Conservation (phyloP, 2,113 vertebrate genomes). For the Alectura lathami region DNA sequence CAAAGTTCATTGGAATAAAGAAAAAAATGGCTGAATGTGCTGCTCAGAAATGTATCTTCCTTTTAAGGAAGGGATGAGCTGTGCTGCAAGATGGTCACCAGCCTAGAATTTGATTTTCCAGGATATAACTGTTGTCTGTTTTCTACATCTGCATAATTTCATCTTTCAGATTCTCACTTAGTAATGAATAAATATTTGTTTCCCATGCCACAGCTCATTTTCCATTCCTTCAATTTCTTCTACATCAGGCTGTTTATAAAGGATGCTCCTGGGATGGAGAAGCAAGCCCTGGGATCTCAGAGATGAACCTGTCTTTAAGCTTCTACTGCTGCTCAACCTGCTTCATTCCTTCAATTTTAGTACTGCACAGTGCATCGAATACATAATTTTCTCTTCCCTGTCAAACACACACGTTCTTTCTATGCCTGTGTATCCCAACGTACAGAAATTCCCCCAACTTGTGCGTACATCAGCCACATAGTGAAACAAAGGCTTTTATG, state of each 20-base stretch:
- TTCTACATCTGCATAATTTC: background rate
- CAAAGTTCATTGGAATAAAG: conserved; percentile 11
- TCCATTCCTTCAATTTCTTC: background rate
- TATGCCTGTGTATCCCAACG: background rate
- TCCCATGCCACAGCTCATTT: conserved; percentile 20
- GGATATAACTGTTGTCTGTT: background rate
- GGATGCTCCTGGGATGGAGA: conserved; percentile 38
- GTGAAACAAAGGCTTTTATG: conserved; percentile 52
- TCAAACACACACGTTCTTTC: background rate
- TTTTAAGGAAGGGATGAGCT: conserved; percentile 11
- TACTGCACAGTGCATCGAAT: background rate
- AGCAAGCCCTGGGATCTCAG: background rate
- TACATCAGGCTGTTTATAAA: conserved; percentile 23
- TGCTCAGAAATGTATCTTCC: background rate
- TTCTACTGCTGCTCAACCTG: conserved; percentile 38
- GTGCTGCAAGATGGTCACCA: background rate
- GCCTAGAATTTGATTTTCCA: background rate
- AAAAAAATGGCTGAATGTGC: background rate
- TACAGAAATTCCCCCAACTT: conserved; percentile 47
- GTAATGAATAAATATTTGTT: conserved; percentile 55
- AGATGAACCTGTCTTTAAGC: conserved; percentile 53
- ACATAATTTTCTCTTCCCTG: conserved; percentile 9
- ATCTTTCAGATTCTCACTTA: conserved; percentile 8
- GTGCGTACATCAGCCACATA: conserved; percentile 2
- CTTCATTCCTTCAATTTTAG: conserved; percentile 3